A percentile compares a stretch with the other conserved stretches of the same genome.
Conservation (phyloP, 2,888 invertebrate genomes). For the Oscheius sp. region DNA sequence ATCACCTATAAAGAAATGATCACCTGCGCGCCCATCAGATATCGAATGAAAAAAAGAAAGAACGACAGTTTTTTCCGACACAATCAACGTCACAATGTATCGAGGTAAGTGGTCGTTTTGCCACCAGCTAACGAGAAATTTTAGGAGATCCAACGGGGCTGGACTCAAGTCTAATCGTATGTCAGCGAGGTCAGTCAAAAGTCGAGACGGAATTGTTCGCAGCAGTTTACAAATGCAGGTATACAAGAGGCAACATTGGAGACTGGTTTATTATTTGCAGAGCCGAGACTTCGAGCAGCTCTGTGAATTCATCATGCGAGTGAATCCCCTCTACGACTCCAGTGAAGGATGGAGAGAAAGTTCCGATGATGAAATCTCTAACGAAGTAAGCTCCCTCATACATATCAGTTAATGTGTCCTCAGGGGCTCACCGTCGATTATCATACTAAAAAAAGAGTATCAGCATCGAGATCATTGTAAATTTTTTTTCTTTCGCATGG, state of each 20-base stretch:
- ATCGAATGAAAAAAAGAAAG: constrained; percentile 52
- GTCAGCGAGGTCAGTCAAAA: constrained; percentile 55
- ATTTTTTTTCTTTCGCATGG: constrained; percentile 12
- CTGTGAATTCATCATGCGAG: constrained; percentile 68
- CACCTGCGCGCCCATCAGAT: constrained; percentile 58
- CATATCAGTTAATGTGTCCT: neutral
- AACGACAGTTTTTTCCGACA: constrained; percentile 49
- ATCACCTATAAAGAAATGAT: constrained; percentile 63
- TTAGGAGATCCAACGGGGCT: constrained; percentile 59
- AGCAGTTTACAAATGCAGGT: constrained; percentile 64
- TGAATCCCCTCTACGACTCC: constrained; percentile 66
- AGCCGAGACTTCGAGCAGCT: constrained; percentile 63
- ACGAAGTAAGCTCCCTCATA: constrained; percentile 2
- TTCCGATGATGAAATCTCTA: constrained; percentile 58
- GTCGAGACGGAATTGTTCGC: constrained; percentile 62
- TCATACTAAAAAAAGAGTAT: neutral
- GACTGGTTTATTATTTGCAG: constrained; percentile 34
- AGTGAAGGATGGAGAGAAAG: constrained; percentile 68
- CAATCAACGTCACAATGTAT: constrained; percentile 52
- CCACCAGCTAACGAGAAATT: neutral
- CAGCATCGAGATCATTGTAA: constrained; percentile 18
- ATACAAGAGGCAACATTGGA: neutral
- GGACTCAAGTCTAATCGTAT: constrained; percentile 54
- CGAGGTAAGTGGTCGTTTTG: constrained; percentile 30
- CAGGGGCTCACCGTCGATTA: constrained; percentile 23